Conservation (phyloP, 1,140 invertebrate genomes). For the Aphelenchoides besseyi region DNA sequence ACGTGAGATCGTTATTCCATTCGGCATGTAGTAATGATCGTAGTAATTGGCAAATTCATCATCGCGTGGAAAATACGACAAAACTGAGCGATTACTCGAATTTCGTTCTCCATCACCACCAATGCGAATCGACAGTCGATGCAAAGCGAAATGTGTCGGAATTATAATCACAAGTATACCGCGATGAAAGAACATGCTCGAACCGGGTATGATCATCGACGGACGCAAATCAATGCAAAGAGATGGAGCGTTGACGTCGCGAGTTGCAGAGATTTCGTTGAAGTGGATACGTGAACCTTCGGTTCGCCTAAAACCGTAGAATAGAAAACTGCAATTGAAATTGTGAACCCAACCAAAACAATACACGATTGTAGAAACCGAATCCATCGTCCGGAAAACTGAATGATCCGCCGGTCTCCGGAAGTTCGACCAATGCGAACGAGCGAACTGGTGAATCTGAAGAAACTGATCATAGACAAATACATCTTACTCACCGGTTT, state of each 20-base stretch:
- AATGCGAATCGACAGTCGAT: constrained; percentile 1
- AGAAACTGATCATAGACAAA: background rate
- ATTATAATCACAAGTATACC: constrained; percentile 5
- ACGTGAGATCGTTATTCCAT: background rate
- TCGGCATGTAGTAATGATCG: constrained; percentile 5
- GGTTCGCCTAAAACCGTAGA: constrained; percentile 17
- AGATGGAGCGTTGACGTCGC: background rate
- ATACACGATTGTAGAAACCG: constrained; percentile 16
- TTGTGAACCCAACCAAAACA: constrained; percentile 8
- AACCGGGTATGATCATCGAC: background rate
- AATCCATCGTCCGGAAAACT: constrained; percentile 7
- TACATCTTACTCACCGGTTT: constrained; percentile 9
- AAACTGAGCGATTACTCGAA: constrained; percentile 7
- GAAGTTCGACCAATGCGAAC: constrained; percentile 12
- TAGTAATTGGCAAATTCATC: background rate
- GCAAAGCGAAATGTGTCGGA: constrained; percentile 4
- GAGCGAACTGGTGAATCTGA: constrained; percentile 14
- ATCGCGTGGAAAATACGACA: constrained; percentile 6
- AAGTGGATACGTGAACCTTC: constrained; percentile 14
- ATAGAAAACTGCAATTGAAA: background rate
- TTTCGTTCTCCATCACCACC: background rate
- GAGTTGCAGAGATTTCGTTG: constrained; percentile 12
- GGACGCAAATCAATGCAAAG: constrained; percentile 13
- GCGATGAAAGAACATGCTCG: background rate
- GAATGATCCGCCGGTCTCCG: constrained; percentile 19